phyloP scores from a whole-genome alignment of 1,140 invertebrate genomes.

The Drosophila pachea region DNA sequence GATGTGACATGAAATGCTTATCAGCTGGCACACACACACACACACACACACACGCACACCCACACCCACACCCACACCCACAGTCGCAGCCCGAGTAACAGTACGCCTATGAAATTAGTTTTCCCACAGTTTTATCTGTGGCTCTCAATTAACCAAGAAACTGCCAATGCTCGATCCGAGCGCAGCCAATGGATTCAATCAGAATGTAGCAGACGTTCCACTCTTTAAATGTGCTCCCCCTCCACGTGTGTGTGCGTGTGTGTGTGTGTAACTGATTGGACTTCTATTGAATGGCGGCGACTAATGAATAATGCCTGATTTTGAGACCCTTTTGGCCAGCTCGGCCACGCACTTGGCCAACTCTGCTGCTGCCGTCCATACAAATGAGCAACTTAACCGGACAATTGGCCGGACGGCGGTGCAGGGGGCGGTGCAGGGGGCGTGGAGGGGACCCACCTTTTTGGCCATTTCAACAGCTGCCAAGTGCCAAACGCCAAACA shows the following conservation, averaged over 20 bases:
- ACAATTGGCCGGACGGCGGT: slow-evolving; percentile 18
- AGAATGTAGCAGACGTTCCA: slow-evolving; percentile 63
- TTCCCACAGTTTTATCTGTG: slow-evolving; percentile 74
- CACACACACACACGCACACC: slow-evolving; percentile 11
- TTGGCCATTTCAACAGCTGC: slow-evolving; percentile 34
- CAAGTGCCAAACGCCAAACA: slow-evolving; percentile 10
- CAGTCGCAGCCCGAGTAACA: background rate
- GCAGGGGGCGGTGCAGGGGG: too few relatives aligned
- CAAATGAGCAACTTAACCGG: slow-evolving; percentile 41
- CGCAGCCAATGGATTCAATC: slow-evolving; percentile 63
- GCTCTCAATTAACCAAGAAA: slow-evolving; percentile 64
- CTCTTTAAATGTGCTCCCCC: slow-evolving; percentile 59
- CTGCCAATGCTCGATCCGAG: slow-evolving; percentile 31
- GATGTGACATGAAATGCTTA: slow-evolving; percentile 78
- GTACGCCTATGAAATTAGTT: slow-evolving; percentile 69
- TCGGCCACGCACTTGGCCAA: slow-evolving; percentile 2
- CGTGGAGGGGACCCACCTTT: slow-evolving; percentile 1
- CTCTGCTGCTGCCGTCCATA: slow-evolving; percentile 44
- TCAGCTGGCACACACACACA: slow-evolving; percentile 48
- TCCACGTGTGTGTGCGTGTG: background rate
- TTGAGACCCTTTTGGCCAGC: slow-evolving; percentile 48
- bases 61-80: background rate
- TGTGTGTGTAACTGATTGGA: slow-evolving; percentile 51
- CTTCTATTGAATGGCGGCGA: slow-evolving; percentile 43
- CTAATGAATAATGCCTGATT: slow-evolving; percentile 76